Evolutionary conservation across 2,888 invertebrate genomes (phyloP), one percentile per base, ranked within the genome.

Genomic region (Orchesellides sinensis): DNA sequence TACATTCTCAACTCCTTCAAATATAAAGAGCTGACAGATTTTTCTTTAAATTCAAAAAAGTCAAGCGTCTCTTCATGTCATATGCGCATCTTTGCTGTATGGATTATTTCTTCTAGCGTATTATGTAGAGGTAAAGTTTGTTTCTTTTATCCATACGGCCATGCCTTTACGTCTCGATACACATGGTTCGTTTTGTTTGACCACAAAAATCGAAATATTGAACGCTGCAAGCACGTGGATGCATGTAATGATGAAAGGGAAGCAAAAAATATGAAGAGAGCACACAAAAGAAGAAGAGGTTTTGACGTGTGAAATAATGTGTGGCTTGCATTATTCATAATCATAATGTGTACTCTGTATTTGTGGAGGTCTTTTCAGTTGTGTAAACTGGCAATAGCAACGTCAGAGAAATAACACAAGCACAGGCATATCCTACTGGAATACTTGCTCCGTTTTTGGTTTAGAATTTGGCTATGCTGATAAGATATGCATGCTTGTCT

Each of bases 141-240:
- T 5, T 32, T 56, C 21, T 66, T 32, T 8, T 21, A 47, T 6
- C 19, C 19, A 47, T 25, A 56, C 27, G 27, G 23, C 23, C 10
- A 27, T 19, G 19, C 61, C 49, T 66, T 68, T 29, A 80, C 65
- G 56, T 66, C 49, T 73, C 66, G 73, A 80, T 80, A 47, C 73
- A 73, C 65, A 73, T 73, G 56, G 72, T 59, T 65, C 70, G 70
- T 47, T 75, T 84, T 85, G 85, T 86, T 87, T 85, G 84, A 87
- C 86, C 85, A 85, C 82, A 85, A 86, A 86, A 87, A 86, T 84
- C 84, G 85, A 66, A 84, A 81, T 85, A 87, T 87, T 85, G 85
- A 85, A 27, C 40, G 66, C 29, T 32, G 17, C 12, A 35, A 69
- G 72, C 79, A 72, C 72, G 72, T 80, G 72, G 69, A 70, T 69